Conservation (phyloP, 2,113 vertebrate genomes). For the Saguinus imperator region DNA sequence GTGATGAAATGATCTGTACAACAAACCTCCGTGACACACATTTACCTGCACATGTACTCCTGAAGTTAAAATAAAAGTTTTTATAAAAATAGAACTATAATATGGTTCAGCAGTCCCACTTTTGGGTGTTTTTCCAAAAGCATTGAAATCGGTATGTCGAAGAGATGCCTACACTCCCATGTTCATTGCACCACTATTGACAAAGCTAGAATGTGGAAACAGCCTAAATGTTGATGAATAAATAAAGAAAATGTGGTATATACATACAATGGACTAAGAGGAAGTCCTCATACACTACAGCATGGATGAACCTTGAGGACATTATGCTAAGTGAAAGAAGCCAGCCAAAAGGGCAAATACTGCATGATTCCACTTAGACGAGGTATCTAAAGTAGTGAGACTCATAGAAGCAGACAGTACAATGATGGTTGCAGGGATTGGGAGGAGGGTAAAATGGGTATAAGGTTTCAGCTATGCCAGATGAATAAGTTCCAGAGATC, state of each 20-base stretch:
- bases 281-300: not conserved
- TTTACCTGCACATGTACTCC: no score
- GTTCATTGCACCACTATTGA: not conserved
- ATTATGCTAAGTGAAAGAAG: not conserved
- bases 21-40: no score
- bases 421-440: not conserved
- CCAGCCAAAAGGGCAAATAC: not conserved
- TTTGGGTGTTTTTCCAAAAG: not conserved
- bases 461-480: not conserved
- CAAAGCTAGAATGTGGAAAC: not conserved
- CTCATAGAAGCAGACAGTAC: not conserved
- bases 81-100: not conserved
- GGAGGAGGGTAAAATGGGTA: no score
- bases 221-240: not conserved
- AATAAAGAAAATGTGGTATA: not conserved
- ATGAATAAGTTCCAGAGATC: not conserved
- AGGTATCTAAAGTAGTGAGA: not conserved
- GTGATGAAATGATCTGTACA: no score
- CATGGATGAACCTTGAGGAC: not conserved
- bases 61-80: no score
- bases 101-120: not conserved
- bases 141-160: not conserved
- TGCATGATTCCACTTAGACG: not conserved
- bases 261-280: not conserved
- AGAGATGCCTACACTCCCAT: not conserved